Evolutionary conservation across 2,797 vertebrate genomes (phyloP), one percentile per base, ranked within the genome.

Genomic region (Xiphorhynchus erythropygius): DNA sequence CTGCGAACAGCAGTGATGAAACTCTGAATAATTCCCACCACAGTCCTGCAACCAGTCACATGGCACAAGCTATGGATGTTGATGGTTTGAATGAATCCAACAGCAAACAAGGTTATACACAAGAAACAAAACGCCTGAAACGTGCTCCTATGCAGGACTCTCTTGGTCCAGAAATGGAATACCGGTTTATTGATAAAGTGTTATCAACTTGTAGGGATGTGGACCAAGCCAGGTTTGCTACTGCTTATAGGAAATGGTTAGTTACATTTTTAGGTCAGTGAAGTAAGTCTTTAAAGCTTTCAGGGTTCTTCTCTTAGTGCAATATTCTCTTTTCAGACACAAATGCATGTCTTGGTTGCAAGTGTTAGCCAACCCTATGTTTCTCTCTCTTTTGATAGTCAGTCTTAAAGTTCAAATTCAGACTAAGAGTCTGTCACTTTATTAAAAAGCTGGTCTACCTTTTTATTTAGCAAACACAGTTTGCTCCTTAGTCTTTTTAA

Each of bases 211-310:
- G 98, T 89, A 98, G 98, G 83, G 98, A 98, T 71, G 95, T 90
- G 0, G 99, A 99, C 94, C 99, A 99, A 98, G 98, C 97, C 97
- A 98, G 98, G 81, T 99, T 99, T 92, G 99, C 99, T 74, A 95
- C 97, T 86, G 98, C 99, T 18, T 99, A 99, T 93, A 98, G 96
- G 88, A 99, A 99, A 97, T 99, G 99, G 99, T 97, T 99, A 94
- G 98, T 98, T 92, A 98, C 98, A 5, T 98, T 99, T 87, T 97
- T 99, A 91, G 98, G 97, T 97, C 98, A 98, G 80, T 98, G 98
- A 98, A 92, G 71, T 95, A 94, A 73, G 37, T 9, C 2, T 82
- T 94, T 39, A 76, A 94, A 63, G 64, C 76, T 77, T 95, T 62
- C 86, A 93, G 52, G 84, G 46, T 93, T 96, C 88, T 92, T 94